A percentile compares a stretch with the other conserved stretches of the same genome.
Conservation (phyloP, 2,113 vertebrate species). For the Mobula hypostoma region DNA sequence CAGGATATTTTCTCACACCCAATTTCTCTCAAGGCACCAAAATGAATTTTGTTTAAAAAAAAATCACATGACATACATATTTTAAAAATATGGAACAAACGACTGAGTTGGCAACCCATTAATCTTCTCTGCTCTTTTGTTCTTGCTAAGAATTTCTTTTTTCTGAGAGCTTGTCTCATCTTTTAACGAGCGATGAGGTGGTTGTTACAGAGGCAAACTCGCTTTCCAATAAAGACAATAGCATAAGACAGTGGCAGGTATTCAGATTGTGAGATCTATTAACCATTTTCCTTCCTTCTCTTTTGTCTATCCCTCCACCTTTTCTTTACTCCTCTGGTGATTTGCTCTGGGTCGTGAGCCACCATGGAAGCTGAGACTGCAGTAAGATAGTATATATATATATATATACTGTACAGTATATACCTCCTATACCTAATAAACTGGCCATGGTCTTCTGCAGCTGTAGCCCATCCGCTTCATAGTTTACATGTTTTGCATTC, state of each 20-base stretch:
- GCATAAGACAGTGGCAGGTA: background rate
- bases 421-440: too few species aligned
- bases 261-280: background rate
- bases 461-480: too few species aligned
- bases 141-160: background rate
- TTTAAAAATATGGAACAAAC: constrained; percentile 4
- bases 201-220: background rate
- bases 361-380: too few species aligned
- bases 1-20: background rate
- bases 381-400: background rate
- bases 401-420: too few species aligned
- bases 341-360: background rate
- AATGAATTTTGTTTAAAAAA: background rate
- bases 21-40: background rate
- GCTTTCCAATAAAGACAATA: background rate
- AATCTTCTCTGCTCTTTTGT: background rate
- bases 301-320: background rate
- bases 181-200: background rate
- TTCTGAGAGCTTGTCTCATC: background rate
- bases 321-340: background rate
- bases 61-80: background rate
- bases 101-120: background rate
- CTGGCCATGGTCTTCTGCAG: too few species aligned
- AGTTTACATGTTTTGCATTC: too few species aligned
- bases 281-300: background rate